These are phyloP conservation scores for Quadriops clusia DNA, from an alignment of 2,888 invertebrate species.

Conservation along the genomic window DNA sequence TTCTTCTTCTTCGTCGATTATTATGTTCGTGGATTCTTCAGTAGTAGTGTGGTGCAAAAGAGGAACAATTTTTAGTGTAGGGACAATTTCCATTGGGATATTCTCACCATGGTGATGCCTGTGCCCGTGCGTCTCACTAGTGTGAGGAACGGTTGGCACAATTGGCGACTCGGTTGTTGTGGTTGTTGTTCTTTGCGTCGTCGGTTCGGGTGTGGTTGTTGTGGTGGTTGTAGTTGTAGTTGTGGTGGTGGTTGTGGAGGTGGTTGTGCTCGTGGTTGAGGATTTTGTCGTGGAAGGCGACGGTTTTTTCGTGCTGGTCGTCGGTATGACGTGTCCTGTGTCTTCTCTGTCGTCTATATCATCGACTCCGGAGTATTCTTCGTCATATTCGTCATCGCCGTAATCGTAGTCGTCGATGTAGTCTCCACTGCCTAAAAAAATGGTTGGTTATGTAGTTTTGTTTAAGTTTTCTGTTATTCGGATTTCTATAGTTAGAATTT, in stretches of 20 bases:
- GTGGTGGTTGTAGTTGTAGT: slow-evolving; percentile 15
- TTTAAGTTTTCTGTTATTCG: no score
- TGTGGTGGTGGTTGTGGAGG: slow-evolving; percentile 12
- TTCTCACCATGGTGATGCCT: slow-evolving; percentile 39
- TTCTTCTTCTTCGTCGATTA: slow-evolving; percentile 9
- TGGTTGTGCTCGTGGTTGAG: slow-evolving; percentile 7
- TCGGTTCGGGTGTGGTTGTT: slow-evolving; percentile 16
- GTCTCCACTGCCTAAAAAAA: slow-evolving; percentile 15
- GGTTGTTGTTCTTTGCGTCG: no score
- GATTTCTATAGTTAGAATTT: no score
- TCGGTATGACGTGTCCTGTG: slow-evolving; percentile 6
- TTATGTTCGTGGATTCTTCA: slow-evolving; percentile 6
- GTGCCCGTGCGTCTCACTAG: slow-evolving; percentile 32
- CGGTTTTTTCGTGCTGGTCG: no score
- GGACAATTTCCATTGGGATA: slow-evolving; percentile 14
- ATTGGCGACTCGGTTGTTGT: slow-evolving; percentile 14
- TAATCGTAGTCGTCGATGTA: slow-evolving; percentile 35
- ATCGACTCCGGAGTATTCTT: slow-evolving; percentile 21
- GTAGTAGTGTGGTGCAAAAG: no score
- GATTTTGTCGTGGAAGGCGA: no score
- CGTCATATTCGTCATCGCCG: slow-evolving; percentile 31
- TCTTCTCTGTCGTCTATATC: slow-evolving; percentile 14
- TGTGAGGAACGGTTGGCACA: slow-evolving; percentile 13
- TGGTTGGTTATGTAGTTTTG: no score
- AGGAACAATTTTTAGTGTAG: slow-evolving; percentile 5